Conservation (phyloP, 2,113 vertebrate genomes). For the Saccopteryx bilineata region DNA sequence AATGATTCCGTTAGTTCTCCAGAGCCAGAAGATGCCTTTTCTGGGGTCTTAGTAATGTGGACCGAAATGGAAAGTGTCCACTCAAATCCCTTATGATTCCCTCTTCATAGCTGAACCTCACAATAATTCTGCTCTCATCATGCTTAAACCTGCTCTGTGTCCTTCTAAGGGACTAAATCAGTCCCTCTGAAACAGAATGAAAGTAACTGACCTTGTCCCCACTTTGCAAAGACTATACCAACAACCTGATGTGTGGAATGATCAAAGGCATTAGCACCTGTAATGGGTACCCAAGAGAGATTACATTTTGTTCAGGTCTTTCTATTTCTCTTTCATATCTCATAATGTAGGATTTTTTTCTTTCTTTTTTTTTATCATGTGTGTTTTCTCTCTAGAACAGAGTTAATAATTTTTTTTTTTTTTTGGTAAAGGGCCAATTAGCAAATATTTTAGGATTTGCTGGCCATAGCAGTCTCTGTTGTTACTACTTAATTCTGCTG, state of each 20-base stretch:
- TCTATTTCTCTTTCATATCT: background rate
- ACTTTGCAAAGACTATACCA: background rate
- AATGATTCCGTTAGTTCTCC: background rate
- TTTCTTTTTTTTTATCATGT: background rate
- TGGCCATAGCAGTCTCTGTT: background rate
- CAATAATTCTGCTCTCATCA: background rate
- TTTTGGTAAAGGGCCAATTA: background rate
- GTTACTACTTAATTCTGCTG: background rate
- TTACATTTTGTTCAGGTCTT: background rate
- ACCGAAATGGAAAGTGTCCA: background rate
- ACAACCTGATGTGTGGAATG: too few species aligned
- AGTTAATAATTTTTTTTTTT: background rate
- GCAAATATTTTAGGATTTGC: conserved; percentile 37
- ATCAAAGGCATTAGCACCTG: background rate
- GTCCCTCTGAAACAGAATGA: background rate
- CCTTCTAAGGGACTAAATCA: background rate
- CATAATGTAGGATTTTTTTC: background rate
- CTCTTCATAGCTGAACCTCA: background rate
- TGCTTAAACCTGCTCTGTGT: background rate
- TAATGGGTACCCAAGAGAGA: background rate
- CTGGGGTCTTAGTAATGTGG: background rate
- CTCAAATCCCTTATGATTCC: background rate
- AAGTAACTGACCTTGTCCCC: background rate
- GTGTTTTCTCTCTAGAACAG: background rate
- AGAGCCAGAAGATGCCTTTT: background rate